Base-by-base conservation (phyloP, 23 tunicate species). In the Botrylloides violaceus region DNA sequence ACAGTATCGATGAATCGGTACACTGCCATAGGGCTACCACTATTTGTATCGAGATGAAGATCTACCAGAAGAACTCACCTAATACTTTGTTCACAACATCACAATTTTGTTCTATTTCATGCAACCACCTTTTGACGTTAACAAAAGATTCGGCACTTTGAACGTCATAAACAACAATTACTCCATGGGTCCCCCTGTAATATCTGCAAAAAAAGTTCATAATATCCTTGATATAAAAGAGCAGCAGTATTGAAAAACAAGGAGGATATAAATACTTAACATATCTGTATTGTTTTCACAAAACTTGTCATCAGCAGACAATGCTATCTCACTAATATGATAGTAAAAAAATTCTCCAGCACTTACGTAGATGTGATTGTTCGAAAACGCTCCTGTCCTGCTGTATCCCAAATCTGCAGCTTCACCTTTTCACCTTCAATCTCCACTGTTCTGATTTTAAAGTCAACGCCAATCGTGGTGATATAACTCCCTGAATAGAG, bases 181-280 rank as follows among this genome's bases (percentile, higher is more conserved):
- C 98, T 21, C 98, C 98, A 77, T 93, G 98, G n/a, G 98, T 86
- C 2, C 98, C 98, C 22, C 98, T 72, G 71, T 93, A 93, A 66
- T 93, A 93, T 35, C 97, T 90, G 80, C 19, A 31, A 70, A 55
- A 0, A 5, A 72, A 79, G 2, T 43, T 43, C 53, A 43, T n/a
- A n/a, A n/a, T n/a, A n/a, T n/a, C n/a, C n/a, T n/a, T n/a, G n/a
- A n/a, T n/a, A n/a, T n/a, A n/a, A n/a, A n/a, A n/a, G n/a, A n/a
- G n/a, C n/a, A n/a, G n/a, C n/a, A n/a, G n/a, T n/a, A n/a, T n/a
- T n/a, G n/a, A n/a, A n/a, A n/a, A n/a, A n/a, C n/a, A n/a, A n/a
- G n/a, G n/a, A n/a, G n/a, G n/a, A n/a, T n/a, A n/a, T n/a, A n/a
- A n/a, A n/a, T n/a, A n/a, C n/a, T n/a, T n/a, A n/a, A n/a, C n/a